phyloP scores from a whole-genome alignment of 2,113 vertebrate genomes.

The Pardalotus punctatus region DNA sequence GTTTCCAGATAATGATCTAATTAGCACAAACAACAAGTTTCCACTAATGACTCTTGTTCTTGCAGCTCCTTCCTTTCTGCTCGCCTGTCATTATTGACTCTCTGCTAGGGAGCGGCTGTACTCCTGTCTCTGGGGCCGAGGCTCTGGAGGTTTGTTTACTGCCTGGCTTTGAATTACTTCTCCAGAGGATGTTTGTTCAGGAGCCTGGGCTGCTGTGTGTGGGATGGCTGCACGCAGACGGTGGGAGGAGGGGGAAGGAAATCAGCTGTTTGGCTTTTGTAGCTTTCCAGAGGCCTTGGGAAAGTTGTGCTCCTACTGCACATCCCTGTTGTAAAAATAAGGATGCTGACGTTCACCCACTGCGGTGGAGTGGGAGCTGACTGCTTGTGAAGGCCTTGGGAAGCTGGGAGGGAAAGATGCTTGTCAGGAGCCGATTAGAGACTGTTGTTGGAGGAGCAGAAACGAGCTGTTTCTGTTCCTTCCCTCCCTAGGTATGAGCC shows the following conservation, averaged over 20 bases:
- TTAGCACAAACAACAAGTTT: slow-evolving; percentile 50
- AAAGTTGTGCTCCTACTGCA: not conserved
- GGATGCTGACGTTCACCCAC: not conserved
- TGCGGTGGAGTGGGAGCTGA: not conserved
- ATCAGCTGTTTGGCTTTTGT: not conserved
- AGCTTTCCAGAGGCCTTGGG: not conserved
- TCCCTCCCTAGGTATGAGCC: not conserved
- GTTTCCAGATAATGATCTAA: slow-evolving; percentile 62
- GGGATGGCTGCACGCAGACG: not conserved
- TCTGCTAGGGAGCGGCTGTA: not conserved
- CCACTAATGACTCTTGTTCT: slow-evolving; percentile 56
- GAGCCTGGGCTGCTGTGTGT: not conserved
- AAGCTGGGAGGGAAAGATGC: not conserved
- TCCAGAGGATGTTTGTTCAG: not conserved
- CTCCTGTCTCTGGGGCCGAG: not conserved
- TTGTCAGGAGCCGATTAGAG: not conserved
- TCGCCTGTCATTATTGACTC: not conserved
- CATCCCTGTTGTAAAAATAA: not conserved
- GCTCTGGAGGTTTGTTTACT: not conserved
- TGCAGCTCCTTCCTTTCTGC: slow-evolving; percentile 27
- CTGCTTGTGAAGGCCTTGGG: not conserved
- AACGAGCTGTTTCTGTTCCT: not conserved
- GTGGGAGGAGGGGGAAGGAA: not conserved
- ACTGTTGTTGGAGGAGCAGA: not conserved
- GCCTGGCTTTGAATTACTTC: not conserved